Conservation (phyloP, 2,797 vertebrate genomes). For the Danio tinwini region DNA sequence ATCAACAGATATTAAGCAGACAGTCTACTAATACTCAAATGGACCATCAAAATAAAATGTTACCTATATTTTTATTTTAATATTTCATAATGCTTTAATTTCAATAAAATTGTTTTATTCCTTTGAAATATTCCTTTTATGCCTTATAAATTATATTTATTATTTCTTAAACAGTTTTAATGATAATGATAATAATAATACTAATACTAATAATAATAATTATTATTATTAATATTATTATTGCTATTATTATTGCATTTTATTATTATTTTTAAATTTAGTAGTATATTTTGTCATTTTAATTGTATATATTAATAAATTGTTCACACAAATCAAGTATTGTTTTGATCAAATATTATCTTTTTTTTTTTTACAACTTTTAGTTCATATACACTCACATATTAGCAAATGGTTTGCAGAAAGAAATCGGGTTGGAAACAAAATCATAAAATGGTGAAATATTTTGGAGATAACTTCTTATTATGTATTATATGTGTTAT, state of each 20-base stretch:
- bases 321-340: not conserved
- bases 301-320: not conserved
- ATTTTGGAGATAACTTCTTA: not conserved
- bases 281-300: no score
- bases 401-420: slow-evolving; percentile 64
- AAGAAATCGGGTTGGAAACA: slow-evolving; percentile 59
- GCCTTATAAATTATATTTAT: not conserved
- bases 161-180: not conserved
- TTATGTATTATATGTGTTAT: not conserved
- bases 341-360: not conserved
- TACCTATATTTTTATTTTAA: no score
- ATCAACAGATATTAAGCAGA: no score
- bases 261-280: not conserved
- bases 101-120: no score
- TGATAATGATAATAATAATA: not conserved
- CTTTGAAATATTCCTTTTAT: no score
- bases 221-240: not conserved
- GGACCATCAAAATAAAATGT: no score
- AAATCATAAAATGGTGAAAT: not conserved
- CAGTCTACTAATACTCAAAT: no score
- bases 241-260: no score
- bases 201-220: no score
- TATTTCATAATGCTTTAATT: no score
- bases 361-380: not conserved
- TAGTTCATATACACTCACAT: not conserved